These are phyloP conservation scores for Cremastinae sp. DNA, from an alignment of 2,888 invertebrate species.

Conservation along the genomic window DNA sequence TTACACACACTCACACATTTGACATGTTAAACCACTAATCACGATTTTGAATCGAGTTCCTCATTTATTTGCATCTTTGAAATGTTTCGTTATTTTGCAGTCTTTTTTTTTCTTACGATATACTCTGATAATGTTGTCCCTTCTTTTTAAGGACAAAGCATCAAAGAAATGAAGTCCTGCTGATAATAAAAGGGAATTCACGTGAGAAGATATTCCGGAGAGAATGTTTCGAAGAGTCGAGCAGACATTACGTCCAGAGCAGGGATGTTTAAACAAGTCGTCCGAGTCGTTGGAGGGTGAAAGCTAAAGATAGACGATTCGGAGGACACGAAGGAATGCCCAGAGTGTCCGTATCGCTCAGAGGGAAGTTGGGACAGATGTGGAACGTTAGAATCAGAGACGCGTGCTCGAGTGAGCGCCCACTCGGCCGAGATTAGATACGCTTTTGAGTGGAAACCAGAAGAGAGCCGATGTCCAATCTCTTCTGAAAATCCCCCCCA, in stretches of 20 bases:
- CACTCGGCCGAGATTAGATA: constrained; percentile 67
- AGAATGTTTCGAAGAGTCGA: constrained; percentile 21
- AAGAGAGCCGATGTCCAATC: constrained; percentile 49
- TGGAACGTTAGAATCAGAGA: constrained; percentile 25
- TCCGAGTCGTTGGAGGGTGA: constrained; percentile 1
- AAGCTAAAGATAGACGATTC: not conserved
- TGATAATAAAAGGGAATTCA: no score
- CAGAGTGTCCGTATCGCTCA: constrained; percentile 10
- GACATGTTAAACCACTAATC: no score
- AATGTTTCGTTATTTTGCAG: no score
- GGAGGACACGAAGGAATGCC: not conserved
- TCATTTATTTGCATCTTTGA: no score
- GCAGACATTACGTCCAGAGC: constrained; percentile 15
- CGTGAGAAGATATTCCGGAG: not conserved
- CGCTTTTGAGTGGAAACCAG: constrained; percentile 31
- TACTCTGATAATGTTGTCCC: no score
- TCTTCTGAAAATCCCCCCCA: no score
- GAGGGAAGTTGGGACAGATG: constrained; percentile 38
- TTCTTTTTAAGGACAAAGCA: no score
- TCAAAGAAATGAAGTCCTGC: no score
- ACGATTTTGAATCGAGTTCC: no score
- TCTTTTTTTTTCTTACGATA: no score
- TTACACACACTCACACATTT: no score
- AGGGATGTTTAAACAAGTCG: constrained; percentile 17
- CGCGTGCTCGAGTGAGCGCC: constrained; percentile 43